Base-by-base conservation (phyloP, 2,888 invertebrate species). In the Orchesella flavescens region DNA sequence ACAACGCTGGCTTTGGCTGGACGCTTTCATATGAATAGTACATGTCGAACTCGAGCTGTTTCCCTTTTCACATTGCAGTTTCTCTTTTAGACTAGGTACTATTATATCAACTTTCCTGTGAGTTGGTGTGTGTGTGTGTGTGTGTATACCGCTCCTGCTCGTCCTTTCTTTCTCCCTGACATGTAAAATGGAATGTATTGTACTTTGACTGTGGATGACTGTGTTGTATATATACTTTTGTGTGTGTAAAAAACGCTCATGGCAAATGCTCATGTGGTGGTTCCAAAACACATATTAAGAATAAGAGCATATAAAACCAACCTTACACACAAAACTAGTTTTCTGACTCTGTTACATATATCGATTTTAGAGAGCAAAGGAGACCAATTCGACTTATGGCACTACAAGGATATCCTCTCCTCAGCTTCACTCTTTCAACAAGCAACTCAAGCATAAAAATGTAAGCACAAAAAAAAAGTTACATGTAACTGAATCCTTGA, bases 351-450 rank as follows among this genome's bases (percentile, higher is more conserved):
- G 55, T 73, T 46, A 53, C 24, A 63, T 75, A 66, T 66, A 75
- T 75, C 75, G 75, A 75, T 75, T 75, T 75, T 55, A 43, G 66
- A 43, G 66, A 63, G 49, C n/a, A 63, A 55, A 34, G 49, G 63
- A 24, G 24, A 19, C 34, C 44, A 49, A 57, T 24, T 19, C 34
- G 21, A 43, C 43, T 43, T 66, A 55, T 43, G 43, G 55, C 46
- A 63, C 55, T 61, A 24, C n/a, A 24, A 61, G 61, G 61, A 61
- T 61, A 61, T 61, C 61, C 61, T 61, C 13, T 17, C 57, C 19
- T 57, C 19, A 17, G 57, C 21, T 21, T 57, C 57, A 17, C 17
- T 19, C 21, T 4, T 19, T 57, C n/a, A 57, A n/a, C n/a, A n/a
- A n/a, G n/a, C n/a, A n/a, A 19, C 57, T 10, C 3, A 21, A 57